Conservation (phyloP, 1,140 invertebrate species). For the Goniozus legneri region DNA sequence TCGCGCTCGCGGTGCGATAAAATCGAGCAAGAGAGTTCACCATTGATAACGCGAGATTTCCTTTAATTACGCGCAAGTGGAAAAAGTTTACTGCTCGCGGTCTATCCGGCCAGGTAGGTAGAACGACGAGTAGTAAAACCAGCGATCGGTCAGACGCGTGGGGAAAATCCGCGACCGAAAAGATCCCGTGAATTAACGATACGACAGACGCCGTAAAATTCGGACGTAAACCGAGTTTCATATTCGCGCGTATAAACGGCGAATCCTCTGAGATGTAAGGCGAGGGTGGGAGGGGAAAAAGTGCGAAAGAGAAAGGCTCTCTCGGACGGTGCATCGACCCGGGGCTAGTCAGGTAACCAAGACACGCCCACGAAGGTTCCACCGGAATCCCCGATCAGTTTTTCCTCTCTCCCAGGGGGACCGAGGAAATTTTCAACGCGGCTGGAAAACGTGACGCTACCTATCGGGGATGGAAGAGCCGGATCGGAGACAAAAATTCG, state of each 20-base stretch:
- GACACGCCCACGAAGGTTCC: conserved; percentile 42
- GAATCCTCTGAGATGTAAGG: too few species aligned
- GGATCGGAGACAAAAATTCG: neutral
- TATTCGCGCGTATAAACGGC: conserved; percentile 33
- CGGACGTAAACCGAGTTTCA: conserved; percentile 44
- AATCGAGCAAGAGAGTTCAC: too few species aligned
- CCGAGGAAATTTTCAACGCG: conserved; percentile 14
- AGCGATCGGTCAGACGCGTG: too few species aligned
- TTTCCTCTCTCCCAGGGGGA: conserved; percentile 31
- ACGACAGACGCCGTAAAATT: too few species aligned
- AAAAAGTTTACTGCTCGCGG: too few species aligned
- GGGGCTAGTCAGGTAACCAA: conserved; percentile 31
- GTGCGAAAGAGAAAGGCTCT: conserved; percentile 13
- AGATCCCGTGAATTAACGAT: too few species aligned
- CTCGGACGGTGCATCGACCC: conserved; percentile 1
- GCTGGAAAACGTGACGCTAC: conserved; percentile 6
- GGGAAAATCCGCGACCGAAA: too few species aligned
- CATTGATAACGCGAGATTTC: too few species aligned
- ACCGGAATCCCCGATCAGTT: conserved; percentile 48
- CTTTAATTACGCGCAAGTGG: too few species aligned
- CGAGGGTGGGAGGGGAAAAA: conserved; percentile 18
- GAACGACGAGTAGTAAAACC: too few species aligned
- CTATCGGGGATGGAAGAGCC: conserved; percentile 7
- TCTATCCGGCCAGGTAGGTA: too few species aligned
- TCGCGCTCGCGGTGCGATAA: too few species aligned